These are phyloP conservation scores for Oreochromis mossambicus DNA, from an alignment of 2,797 vertebrate species.

Conservation along the genomic window DNA sequence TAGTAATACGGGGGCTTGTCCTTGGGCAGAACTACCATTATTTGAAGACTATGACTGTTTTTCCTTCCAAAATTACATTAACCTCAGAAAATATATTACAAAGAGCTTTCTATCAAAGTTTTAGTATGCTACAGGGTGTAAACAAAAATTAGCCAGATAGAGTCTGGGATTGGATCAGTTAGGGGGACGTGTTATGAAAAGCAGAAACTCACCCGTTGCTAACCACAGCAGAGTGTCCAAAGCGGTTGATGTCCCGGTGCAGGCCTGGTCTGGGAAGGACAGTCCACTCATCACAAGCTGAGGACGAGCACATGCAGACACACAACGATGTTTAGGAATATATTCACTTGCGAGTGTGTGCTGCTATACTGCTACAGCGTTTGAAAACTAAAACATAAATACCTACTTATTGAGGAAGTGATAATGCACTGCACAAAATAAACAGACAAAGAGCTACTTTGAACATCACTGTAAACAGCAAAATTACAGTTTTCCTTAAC, in stretches of 20 bases:
- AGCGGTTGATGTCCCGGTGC: slow-evolving; percentile 89
- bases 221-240: slow-evolving; percentile 90
- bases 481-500: neutral
- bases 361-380: neutral
- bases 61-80: neutral
- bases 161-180: neutral
- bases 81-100: neutral
- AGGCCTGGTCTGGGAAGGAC: slow-evolving; percentile 86
- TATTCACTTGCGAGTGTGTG: fast-evolving
- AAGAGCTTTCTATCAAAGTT: neutral
- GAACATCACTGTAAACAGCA: fast-evolving
- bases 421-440: neutral
- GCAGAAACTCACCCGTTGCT: slow-evolving; percentile 87
- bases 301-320: neutral
- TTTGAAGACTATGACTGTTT: neutral
- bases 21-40: neutral
- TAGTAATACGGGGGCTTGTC: neutral
- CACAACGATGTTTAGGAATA: neutral
- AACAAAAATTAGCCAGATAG: neutral
- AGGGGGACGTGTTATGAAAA: fast-evolving
- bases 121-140: neutral
- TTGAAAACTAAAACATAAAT: neutral
- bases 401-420: neutral
- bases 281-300: slow-evolving; percentile 89
- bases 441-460: neutral